These are phyloP conservation scores for Trichoplusia ni DNA, from an alignment of 1,140 invertebrate genomes.

Conservation along the genomic window DNA sequence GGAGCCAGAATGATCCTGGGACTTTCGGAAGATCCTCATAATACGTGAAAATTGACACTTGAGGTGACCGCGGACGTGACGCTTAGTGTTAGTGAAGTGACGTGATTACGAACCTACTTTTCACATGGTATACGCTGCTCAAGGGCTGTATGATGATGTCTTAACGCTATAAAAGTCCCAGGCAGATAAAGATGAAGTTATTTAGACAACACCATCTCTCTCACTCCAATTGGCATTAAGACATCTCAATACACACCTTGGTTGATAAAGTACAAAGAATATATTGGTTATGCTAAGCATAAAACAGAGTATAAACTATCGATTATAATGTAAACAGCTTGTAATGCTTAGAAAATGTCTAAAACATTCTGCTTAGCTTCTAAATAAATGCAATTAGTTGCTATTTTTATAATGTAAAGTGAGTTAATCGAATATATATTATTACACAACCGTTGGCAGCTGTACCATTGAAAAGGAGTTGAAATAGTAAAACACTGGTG, in stretches of 20 bases:
- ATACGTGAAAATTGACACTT: conserved; percentile 78
- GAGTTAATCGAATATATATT: not conserved
- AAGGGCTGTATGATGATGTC: not conserved
- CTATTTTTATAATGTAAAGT: conserved; percentile 6
- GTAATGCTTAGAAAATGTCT: not conserved
- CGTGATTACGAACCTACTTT: not conserved
- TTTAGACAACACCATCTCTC: too few relatives aligned
- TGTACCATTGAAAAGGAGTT: not conserved
- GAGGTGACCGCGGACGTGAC: conserved; percentile 40
- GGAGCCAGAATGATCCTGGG: conserved; percentile 79
- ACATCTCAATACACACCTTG: not conserved
- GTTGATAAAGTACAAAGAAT: conserved; percentile 12
- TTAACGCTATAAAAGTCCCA: too few relatives aligned
- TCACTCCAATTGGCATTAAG: too few relatives aligned
- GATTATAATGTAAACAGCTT: not conserved
- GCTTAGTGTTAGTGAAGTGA: conserved; percentile 25
- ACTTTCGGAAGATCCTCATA: conserved; percentile 72
- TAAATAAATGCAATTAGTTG: conserved; percentile 2
- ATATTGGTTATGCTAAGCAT: conserved; percentile 1
- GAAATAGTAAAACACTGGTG: not conserved
- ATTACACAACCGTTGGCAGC: not conserved
- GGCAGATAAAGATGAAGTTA: too few relatives aligned
- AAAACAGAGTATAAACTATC: not conserved
- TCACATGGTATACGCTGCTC: not conserved
- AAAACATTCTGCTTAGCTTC: conserved; percentile 1